Percentiles rank a stretch among this genome's conserved stretches.
phyloP scores from a whole-genome alignment of 2,113 vertebrate genomes.

The Brachypodius melanocephalos region DNA sequence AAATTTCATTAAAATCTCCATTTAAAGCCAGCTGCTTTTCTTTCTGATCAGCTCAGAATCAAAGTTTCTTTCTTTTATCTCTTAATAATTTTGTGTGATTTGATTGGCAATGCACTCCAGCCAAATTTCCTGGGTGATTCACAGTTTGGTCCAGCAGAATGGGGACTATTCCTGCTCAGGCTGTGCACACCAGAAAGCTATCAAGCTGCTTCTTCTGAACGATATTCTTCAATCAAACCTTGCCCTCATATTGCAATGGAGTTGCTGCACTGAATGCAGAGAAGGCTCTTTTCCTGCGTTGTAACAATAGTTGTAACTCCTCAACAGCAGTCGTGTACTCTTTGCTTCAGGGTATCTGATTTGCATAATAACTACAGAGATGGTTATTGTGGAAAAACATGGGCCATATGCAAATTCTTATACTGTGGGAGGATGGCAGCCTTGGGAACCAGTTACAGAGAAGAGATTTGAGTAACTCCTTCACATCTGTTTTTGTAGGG shows the following conservation, averaged over 20 bases:
- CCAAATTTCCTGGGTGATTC: not conserved
- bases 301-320: not conserved
- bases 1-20: constrained; percentile 48
- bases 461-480: not conserved
- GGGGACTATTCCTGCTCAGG: not conserved
- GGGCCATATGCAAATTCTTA: not conserved
- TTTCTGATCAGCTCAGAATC: constrained; percentile 51
- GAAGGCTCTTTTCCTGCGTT: not conserved
- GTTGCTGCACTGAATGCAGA: not conserved
- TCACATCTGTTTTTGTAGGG: not conserved
- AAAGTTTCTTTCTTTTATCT: not conserved
- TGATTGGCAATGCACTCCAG: not conserved
- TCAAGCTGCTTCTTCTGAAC: not conserved
- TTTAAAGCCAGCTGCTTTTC: constrained; percentile 36
- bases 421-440: not conserved
- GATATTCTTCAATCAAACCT: constrained; percentile 2
- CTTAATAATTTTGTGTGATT: not conserved
- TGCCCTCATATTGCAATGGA: not conserved
- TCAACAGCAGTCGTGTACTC: not conserved
- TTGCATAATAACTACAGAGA: not conserved
- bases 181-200: not conserved
- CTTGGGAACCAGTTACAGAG: not conserved
- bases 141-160: not conserved
- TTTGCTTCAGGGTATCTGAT: not conserved
- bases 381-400: not conserved